Evolutionary conservation across 2,797 vertebrate genomes (phyloP).

Genomic region (Arnoldichthys spilopterus): DNA sequence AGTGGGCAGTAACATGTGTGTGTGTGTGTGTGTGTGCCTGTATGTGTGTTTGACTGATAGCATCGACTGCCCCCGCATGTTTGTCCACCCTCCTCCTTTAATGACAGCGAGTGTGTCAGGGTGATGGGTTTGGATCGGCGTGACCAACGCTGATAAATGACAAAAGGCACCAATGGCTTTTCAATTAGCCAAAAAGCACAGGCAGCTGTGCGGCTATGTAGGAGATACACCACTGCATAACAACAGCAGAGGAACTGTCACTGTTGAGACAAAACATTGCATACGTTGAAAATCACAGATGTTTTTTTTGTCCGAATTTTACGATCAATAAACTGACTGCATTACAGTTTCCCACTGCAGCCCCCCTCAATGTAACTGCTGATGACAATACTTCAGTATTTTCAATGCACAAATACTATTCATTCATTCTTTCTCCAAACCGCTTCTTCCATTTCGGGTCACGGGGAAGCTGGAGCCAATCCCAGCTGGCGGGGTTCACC

Average conservation of each 20-base stretch:
- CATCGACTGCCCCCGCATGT: constrained; percentile 17
- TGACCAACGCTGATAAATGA: constrained; percentile 32
- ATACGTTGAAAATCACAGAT: no score
- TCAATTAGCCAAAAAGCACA: constrained; percentile 11
- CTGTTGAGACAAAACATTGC: no score
- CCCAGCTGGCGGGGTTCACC: no score
- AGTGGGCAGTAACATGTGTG: constrained; percentile 12
- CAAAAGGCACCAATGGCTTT: constrained; percentile 22
- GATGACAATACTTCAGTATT: no score
- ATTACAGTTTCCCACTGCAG: no score
- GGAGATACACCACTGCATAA: background rate
- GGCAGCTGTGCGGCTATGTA: constrained; percentile 11
- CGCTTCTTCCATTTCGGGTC: no score
- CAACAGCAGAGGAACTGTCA: background rate
- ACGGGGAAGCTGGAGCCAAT: no score
- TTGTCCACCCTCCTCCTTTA: constrained; percentile 24
- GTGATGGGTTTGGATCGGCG: constrained; percentile 20
- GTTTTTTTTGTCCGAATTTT: no score
- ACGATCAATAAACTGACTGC: no score
- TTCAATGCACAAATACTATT: no score
- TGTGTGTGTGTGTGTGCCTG: constrained; percentile 13
- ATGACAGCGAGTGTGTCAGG: constrained; percentile 15
- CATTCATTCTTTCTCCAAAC: no score
- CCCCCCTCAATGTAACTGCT: no score
- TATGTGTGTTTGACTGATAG: constrained; percentile 31